Evolutionary conservation across 2,113 vertebrate genomes (phyloP).

Genomic region (Halichoeres trimaculatus): DNA sequence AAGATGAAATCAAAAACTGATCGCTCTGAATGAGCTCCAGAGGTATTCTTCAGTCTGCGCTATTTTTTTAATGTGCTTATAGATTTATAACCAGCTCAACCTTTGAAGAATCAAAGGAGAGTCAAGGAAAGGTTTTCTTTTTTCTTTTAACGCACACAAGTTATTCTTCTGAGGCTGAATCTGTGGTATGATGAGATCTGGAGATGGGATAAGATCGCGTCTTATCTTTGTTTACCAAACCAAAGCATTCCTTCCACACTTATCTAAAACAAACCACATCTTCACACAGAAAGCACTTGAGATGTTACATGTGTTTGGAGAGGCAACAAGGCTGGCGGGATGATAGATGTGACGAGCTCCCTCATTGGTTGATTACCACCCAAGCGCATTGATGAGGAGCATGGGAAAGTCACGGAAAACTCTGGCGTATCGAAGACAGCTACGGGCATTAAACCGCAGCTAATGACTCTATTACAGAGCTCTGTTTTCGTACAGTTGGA

Average conservation of each 20-base stretch:
- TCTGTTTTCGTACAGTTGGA: slow-evolving; percentile 48
- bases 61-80: slow-evolving; percentile 21
- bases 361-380: slow-evolving; percentile 53
- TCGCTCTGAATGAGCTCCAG: slow-evolving; percentile 48
- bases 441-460: slow-evolving; percentile 57
- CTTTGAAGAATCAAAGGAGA: slow-evolving; percentile 52
- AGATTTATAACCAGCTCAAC: slow-evolving; percentile 47
- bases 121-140: slow-evolving; percentile 21
- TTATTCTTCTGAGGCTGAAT: slow-evolving; percentile 61
- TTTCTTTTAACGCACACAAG: slow-evolving; percentile 52
- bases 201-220: slow-evolving; percentile 41
- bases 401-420: slow-evolving; percentile 49
- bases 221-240: slow-evolving; percentile 52
- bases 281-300: slow-evolving; percentile 46
- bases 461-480: slow-evolving; percentile 60
- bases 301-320: slow-evolving; percentile 42
- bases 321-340: slow-evolving; percentile 2
- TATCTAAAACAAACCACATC: slow-evolving; percentile 58
- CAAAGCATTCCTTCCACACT: slow-evolving; percentile 53
- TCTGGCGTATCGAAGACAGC: slow-evolving; percentile 49
- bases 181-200: slow-evolving; percentile 12
- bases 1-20: slow-evolving; percentile 47
- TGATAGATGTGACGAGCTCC: slow-evolving; percentile 44
- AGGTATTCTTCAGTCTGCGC: slow-evolving; percentile 25
- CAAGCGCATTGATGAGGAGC: slow-evolving; percentile 39